These are phyloP conservation scores for Lampropteryx suffumata DNA, from an alignment of 2,888 invertebrate species.

Conservation along the genomic window DNA sequence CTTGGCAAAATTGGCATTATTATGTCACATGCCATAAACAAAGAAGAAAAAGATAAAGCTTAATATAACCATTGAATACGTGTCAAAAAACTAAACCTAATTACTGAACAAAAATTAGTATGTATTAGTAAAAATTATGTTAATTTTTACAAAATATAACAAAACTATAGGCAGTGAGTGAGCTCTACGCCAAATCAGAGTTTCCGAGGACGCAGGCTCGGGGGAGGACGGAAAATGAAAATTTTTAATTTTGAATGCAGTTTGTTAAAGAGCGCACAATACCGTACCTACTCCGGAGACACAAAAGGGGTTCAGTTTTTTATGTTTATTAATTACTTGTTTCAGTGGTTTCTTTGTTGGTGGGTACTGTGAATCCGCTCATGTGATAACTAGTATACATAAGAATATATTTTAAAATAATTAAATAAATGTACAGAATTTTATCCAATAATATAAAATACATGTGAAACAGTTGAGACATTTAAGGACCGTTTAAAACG, in stretches of 20 bases:
- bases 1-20: too few species aligned
- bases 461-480: too few species aligned
- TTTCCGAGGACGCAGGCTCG: constrained; percentile 36
- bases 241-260: constrained; percentile 82
- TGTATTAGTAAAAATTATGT: constrained; percentile 19
- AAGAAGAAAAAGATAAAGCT: too few species aligned
- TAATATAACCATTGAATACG: too few species aligned
- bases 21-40: too few species aligned
- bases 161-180: constrained; percentile 31
- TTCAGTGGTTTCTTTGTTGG: constrained; percentile 42
- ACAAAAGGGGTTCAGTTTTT: constrained; percentile 66
- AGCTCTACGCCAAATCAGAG: constrained; percentile 16
- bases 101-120: too few species aligned
- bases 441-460: too few species aligned
- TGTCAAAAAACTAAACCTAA: too few species aligned
- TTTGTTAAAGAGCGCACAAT: constrained; percentile 78
- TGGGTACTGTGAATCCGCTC: constrained; percentile 22
- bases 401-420: too few species aligned
- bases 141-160: too few species aligned
- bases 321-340: constrained; percentile 68
- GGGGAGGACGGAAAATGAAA: constrained; percentile 69
- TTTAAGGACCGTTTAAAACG: too few species aligned
- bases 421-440: too few species aligned
- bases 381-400: constrained; percentile 19
- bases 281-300: constrained; percentile 55